Percentiles rank a stretch among this genome's conserved stretches.
Evolutionary conservation across 1,140 invertebrate species (phyloP).

Genomic region (Medauroidea extradentata): DNA sequence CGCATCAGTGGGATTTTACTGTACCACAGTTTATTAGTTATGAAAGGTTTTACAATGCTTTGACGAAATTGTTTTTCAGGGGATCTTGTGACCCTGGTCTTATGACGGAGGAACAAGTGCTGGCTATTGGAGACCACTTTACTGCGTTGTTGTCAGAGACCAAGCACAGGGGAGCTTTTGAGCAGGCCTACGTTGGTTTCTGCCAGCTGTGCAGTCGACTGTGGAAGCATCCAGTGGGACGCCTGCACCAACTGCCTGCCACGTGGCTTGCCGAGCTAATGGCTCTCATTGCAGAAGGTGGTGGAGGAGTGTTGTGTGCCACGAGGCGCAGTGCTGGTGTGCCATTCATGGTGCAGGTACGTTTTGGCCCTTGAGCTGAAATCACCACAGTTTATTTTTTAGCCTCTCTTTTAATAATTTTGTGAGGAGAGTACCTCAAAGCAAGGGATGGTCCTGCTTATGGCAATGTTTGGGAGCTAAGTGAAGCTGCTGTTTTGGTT

Average conservation of each 20-base stretch:
- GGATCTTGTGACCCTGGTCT: conserved; percentile 6
- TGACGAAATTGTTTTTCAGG: no score
- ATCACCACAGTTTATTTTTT: no score
- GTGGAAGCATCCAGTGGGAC: conserved; percentile 46
- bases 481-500: no score
- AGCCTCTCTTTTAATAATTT: no score
- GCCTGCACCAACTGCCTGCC: conserved; percentile 58
- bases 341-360: conserved; percentile 83
- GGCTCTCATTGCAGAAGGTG: conserved; percentile 49
- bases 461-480: no score
- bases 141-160: conserved; percentile 68
- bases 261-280: conserved; percentile 68
- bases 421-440: no score
- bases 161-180: conserved; percentile 92
- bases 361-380: no score
- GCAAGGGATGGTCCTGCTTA: no score
- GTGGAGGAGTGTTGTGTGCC: conserved; percentile 60
- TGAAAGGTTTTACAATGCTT: no score
- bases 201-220: conserved; percentile 48
- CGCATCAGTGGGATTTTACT: no score
- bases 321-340: conserved; percentile 87
- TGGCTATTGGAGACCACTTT: conserved; percentile 66
- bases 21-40: no score
- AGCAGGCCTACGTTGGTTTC: conserved; percentile 90
- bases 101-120: conserved; percentile 42